Base-by-base conservation (phyloP, 2,113 vertebrate genomes). In the Albula glossodonta region DNA sequence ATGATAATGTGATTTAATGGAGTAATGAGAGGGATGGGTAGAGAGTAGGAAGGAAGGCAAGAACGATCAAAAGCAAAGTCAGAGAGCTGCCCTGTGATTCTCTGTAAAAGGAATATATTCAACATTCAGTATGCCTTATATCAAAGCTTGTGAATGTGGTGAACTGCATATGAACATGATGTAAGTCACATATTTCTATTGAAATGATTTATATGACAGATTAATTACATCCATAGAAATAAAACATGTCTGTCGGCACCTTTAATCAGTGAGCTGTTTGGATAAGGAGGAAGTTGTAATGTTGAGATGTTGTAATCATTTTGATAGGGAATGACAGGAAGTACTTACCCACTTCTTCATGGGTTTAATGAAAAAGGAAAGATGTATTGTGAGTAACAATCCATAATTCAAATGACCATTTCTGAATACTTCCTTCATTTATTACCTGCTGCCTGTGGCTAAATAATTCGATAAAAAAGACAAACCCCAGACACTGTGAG, bases 1-100 rank as follows among this genome's bases (percentile, higher is more conserved):
- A 81, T 81, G 63, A 82, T 80, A 82, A 82, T 82, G 25, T 81
- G 49, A 70, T 74, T 49, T 74, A 82, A 82, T 31, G n/a, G 70
- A 82, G 66, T 70, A 80, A 56, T 48, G 31, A 50, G 53, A 19
- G 53, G 17, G n/a, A 5, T 31, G n/a, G 70, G n/a, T 31, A 74
- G 70, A 31, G 8, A 66, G 60, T 15, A 74, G 2, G 31, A 79
- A 60, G 84, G 56, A 60, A 74, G 56, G 19, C 48, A 81, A 22
- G 13, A 41, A 63, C 22, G 25, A 78, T 77, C 52, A 53, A 63
- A 63, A 74, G 78, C 66, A 48, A 74, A 74, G 10, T 9, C 70
- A 25, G 70, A 70, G 25, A 74, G n/a, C n/a, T 5, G 1, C n/a
- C n/a, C 8, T 31, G 70, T 5, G 8, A n/a, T 74, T 74, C 22